Evolutionary conservation across 1,140 invertebrate species (phyloP).

Genomic region (Calliphora vicina): DNA sequence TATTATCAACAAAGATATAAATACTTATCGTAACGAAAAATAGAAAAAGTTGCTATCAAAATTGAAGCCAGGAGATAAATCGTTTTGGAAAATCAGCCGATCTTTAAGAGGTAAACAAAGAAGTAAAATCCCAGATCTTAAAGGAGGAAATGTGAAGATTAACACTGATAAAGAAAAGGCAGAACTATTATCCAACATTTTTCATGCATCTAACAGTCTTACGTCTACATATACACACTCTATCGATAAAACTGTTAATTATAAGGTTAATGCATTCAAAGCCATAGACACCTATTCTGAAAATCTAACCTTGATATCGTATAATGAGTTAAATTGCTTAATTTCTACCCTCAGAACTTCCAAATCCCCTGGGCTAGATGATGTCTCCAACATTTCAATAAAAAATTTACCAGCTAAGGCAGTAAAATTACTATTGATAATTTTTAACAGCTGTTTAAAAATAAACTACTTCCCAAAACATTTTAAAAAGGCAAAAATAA

Average conservation of each 20-base stretch:
- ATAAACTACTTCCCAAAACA: no score
- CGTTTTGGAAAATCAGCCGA: background rate
- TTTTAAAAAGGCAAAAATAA: no score
- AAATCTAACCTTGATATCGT: background rate
- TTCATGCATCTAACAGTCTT: background rate
- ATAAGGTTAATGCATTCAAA: no score
- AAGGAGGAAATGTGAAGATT: background rate
- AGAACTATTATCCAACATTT: background rate
- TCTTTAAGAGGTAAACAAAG: background rate
- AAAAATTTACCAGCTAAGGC: background rate
- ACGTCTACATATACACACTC: background rate
- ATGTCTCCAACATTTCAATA: background rate
- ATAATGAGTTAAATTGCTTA: conserved; percentile 22
- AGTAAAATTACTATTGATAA: background rate
- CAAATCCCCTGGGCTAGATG: no score
- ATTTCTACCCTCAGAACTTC: conserved; percentile 23
- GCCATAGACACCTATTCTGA: no score
- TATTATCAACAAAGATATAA: background rate
- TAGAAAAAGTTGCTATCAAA: background rate
- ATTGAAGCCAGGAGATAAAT: no score
- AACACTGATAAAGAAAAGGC: background rate
- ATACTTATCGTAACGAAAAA: background rate
- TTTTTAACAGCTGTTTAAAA: no score
- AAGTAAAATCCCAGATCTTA: background rate
- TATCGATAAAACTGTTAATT: no score